phyloP scores from a whole-genome alignment of 2,797 vertebrate species.

The Myripristis murdjan region DNA sequence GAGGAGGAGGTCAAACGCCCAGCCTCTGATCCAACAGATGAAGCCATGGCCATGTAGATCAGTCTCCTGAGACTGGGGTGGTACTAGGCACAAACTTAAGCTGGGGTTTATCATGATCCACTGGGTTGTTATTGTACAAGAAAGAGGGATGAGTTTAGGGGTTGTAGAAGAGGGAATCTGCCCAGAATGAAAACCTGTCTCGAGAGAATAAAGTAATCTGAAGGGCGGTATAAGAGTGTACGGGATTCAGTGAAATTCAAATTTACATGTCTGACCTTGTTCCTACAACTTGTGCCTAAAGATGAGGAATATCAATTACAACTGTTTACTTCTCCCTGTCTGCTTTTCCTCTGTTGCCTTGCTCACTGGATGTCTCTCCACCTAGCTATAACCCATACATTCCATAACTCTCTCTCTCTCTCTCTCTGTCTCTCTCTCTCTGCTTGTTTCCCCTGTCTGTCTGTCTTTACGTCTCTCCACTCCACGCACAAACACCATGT shows the following conservation, averaged over 20 bases:
- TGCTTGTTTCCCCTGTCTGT: not conserved
- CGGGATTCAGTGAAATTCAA: not conserved
- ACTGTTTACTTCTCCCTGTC: slow-evolving; percentile 14
- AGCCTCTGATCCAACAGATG: slow-evolving; percentile 56
- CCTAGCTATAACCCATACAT: slow-evolving; percentile 45
- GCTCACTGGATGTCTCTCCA: slow-evolving; percentile 19
- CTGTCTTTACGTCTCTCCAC: slow-evolving; percentile 2
- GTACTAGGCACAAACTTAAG: not conserved
- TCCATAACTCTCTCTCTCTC: slow-evolving; percentile 21
- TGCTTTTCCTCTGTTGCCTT: slow-evolving; percentile 9
- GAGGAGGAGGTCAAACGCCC: slow-evolving; percentile 63
- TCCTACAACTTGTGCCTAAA: not conserved
- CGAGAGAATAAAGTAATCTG: not conserved
- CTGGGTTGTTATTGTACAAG: not conserved
- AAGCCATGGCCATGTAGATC: slow-evolving; percentile 16
- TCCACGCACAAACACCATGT: slow-evolving; percentile 24
- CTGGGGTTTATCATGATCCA: slow-evolving; percentile 1
- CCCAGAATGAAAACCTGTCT: not conserved
- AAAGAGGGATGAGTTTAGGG: not conserved
- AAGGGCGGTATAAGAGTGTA: not conserved
- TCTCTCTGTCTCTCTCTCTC: slow-evolving; percentile 13
- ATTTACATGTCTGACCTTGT: not conserved
- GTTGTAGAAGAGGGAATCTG: not conserved
- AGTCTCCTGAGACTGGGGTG: not conserved
- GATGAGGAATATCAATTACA: not conserved